phyloP scores from a whole-genome alignment of 2,797 vertebrate genomes.

The Manis javanica region DNA sequence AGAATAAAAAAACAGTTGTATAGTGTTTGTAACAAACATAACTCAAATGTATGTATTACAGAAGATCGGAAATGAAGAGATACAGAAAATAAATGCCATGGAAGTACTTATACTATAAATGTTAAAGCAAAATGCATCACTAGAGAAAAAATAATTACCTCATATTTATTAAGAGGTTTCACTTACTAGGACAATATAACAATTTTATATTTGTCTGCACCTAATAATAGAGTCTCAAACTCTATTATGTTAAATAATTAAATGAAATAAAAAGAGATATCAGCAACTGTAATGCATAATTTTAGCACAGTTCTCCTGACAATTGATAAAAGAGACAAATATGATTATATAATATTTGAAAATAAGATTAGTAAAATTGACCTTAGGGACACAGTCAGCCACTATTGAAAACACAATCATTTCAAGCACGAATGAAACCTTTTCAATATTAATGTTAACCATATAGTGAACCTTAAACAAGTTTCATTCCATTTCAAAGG shows the following conservation, averaged over 20 bases:
- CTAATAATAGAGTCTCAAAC: background rate
- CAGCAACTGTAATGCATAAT: background rate
- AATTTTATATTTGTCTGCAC: background rate
- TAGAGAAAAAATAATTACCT: background rate
- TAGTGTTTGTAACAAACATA: background rate
- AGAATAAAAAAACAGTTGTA: background rate
- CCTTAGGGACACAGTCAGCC: background rate
- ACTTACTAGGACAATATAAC: background rate
- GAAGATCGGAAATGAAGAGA: background rate
- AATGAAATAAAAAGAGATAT: slow-evolving; percentile 32
- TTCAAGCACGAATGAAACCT: background rate
- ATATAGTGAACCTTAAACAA: background rate
- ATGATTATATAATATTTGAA: background rate
- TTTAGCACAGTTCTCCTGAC: background rate
- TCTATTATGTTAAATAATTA: background rate
- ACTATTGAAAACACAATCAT: background rate
- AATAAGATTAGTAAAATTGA: background rate
- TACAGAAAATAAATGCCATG: background rate
- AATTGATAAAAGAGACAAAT: background rate
- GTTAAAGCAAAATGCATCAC: background rate
- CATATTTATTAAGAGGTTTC: background rate
- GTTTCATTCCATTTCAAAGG: background rate
- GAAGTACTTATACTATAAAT: background rate
- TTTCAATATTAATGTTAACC: background rate
- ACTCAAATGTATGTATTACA: background rate